Percentiles rank a stretch among this genome's conserved stretches.
These are phyloP conservation scores for Latrodectus geometricus DNA, from an alignment of 1,140 invertebrate genomes.

Conservation along the genomic window DNA sequence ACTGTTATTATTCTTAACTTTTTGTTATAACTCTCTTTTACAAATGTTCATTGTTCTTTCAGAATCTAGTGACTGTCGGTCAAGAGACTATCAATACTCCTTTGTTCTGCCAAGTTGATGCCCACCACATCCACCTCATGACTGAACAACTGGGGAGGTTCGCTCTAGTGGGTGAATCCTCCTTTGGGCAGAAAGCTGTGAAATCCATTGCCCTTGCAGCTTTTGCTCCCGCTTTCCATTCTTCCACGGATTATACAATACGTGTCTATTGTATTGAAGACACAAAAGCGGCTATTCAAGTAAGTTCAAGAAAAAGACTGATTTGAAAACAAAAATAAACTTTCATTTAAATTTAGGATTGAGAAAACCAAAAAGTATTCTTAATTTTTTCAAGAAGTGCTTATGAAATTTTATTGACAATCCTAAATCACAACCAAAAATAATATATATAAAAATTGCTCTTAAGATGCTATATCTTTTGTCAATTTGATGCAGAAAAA, in stretches of 20 bases:
- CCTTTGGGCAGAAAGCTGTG: constrained; percentile 74
- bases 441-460: too few species aligned
- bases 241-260: constrained; percentile 80
- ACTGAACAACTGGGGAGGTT: constrained; percentile 88
- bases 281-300: constrained; percentile 89
- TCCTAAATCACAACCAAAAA: too few species aligned
- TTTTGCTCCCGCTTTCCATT: constrained; percentile 78
- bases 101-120: constrained; percentile 91
- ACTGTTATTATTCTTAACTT: too few species aligned
- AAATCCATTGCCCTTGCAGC: constrained; percentile 89
- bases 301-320: background rate
- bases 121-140: constrained; percentile 87
- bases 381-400: too few species aligned
- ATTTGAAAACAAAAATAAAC: too few species aligned
- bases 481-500: too few species aligned
- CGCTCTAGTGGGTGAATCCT: constrained; percentile 87
- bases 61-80: constrained; percentile 86
- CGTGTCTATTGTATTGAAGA: constrained; percentile 93
- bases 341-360: too few species aligned
- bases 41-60: background rate
- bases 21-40: too few species aligned
- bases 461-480: too few species aligned
- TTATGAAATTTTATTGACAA: too few species aligned
- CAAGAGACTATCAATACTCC: constrained; percentile 96
- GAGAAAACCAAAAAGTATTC: too few species aligned